Conservation (phyloP, 2,888 invertebrate species). For the Drosophila parthenogenetica region DNA sequence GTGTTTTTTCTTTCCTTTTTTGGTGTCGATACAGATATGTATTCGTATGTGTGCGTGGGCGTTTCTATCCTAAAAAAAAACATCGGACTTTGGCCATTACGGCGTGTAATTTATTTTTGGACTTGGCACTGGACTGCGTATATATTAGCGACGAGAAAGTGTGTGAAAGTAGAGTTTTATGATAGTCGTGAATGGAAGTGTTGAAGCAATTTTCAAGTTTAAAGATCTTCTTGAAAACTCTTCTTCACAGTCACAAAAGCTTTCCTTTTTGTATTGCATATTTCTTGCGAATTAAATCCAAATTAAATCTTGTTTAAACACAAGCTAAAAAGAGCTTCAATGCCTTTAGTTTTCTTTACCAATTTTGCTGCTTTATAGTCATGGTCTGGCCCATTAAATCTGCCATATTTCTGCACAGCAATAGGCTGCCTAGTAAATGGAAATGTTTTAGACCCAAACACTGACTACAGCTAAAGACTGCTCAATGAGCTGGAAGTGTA, state of each 20-base stretch:
- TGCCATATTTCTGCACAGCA: slow-evolving; percentile 71
- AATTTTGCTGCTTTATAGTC: slow-evolving; percentile 36
- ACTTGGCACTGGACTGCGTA: slow-evolving; percentile 25
- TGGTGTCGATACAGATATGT: not conserved
- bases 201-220: too few relatives aligned
- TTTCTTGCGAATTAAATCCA: too few relatives aligned
- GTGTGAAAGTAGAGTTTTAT: too few relatives aligned
- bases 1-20: not conserved
- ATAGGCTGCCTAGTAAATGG: slow-evolving; percentile 10
- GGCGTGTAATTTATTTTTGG: slow-evolving; percentile 67
- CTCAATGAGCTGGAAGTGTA: slow-evolving; percentile 60
- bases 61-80: too few relatives aligned
- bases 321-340: too few relatives aligned
- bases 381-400: slow-evolving; percentile 67
- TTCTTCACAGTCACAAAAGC: too few relatives aligned
- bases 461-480: slow-evolving; percentile 7
- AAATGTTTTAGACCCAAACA: slow-evolving; percentile 22
- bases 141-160: not conserved
- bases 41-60: slow-evolving; percentile 1
- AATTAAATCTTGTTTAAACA: too few relatives aligned
- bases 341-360: too few relatives aligned
- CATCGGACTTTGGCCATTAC: slow-evolving; percentile 53
- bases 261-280: too few relatives aligned
- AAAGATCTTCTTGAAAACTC: too few relatives aligned
- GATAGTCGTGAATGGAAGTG: too few relatives aligned